A percentile compares a stretch with the other conserved stretches of the same genome.
Conservation (phyloP, 2,113 vertebrate genomes). For the Podarcis raffonei region DNA sequence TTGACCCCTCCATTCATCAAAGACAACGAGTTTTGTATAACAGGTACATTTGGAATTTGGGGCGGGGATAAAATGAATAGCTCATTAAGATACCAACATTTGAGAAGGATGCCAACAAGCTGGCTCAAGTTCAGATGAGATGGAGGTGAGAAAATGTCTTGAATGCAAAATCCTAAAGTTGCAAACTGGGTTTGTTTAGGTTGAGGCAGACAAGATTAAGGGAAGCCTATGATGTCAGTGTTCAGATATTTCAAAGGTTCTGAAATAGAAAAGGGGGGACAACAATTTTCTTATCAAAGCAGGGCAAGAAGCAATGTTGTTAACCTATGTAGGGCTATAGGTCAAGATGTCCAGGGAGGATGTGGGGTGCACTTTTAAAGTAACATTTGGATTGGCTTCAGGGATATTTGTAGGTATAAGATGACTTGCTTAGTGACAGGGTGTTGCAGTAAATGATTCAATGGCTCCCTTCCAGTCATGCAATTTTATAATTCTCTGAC, state of each 20-base stretch:
- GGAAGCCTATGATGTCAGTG: not conserved
- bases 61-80: not conserved
- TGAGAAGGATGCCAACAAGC: not conserved
- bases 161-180: not conserved
- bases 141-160: not conserved
- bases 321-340: not conserved
- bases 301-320: not conserved
- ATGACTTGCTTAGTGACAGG: too few species aligned
- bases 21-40: not conserved
- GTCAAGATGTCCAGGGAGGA: not conserved
- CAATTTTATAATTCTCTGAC: not conserved
- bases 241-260: not conserved
- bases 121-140: not conserved
- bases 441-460: not conserved
- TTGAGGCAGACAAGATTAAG: not conserved
- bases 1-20: not conserved
- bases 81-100: not conserved
- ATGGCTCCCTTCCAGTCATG: not conserved
- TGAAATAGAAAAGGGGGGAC: not conserved
- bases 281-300: not conserved
- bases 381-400: not conserved
- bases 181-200: not conserved
- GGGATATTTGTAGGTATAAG: not conserved
- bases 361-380: not conserved
- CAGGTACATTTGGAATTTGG: not conserved